Percentiles rank a stretch among this genome's conserved stretches.
Evolutionary conservation across 2,888 invertebrate species (phyloP).

Genomic region (Desoria tigrina): DNA sequence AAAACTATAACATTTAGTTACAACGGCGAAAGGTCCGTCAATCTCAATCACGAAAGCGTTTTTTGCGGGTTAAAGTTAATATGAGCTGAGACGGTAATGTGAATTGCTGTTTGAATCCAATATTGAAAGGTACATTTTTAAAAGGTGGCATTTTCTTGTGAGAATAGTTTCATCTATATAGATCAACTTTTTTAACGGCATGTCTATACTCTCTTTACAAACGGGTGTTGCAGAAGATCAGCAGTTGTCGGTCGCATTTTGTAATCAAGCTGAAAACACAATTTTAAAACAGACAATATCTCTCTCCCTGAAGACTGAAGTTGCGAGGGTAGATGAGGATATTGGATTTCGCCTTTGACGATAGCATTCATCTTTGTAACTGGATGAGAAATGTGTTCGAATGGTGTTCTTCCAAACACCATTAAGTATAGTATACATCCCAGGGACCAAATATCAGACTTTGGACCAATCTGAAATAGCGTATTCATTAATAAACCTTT

Average conservation of each 20-base stretch:
- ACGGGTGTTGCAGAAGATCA: conserved; percentile 66
- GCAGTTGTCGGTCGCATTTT: conserved; percentile 72
- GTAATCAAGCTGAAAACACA: conserved; percentile 73
- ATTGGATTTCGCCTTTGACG: conserved; percentile 71
- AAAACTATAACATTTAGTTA: too few relatives aligned
- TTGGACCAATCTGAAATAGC: conserved; percentile 80
- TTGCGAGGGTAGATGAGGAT: conserved; percentile 61
- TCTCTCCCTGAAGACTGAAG: conserved; percentile 65
- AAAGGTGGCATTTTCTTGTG: too few relatives aligned
- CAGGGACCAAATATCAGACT: conserved; percentile 95
- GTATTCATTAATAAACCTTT: conserved; percentile 24
- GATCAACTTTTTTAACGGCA: too few relatives aligned
- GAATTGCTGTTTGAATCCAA: too few relatives aligned
- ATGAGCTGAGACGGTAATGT: too few relatives aligned
- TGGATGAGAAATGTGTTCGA: conserved; percentile 74
- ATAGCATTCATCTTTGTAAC: conserved; percentile 77
- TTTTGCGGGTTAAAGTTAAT: too few relatives aligned
- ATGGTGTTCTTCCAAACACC: conserved; percentile 87
- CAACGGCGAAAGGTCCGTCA: too few relatives aligned
- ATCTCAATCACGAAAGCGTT: too few relatives aligned
- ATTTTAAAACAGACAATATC: conserved; percentile 67
- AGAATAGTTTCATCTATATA: too few relatives aligned
- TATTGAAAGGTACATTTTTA: too few relatives aligned
- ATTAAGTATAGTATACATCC: conserved; percentile 94
- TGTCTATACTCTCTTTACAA: conserved; percentile 52